Conservation (phyloP, 2,797 vertebrate species). For the Darevskia mixta region DNA sequence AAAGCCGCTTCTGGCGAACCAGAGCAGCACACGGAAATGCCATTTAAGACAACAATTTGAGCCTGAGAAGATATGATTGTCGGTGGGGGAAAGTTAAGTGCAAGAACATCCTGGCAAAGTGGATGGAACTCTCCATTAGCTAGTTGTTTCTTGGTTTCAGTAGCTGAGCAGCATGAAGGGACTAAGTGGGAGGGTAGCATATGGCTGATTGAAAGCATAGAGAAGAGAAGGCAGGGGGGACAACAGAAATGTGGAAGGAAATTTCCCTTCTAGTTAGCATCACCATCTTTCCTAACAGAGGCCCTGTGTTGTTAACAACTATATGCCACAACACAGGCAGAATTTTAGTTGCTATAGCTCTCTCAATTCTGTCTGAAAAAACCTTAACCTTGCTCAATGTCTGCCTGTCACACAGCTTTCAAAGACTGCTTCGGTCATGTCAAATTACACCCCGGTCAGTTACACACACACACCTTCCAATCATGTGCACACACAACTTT, state of each 20-base stretch:
- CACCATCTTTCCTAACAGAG: background rate
- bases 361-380: background rate
- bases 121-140: background rate
- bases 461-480: background rate
- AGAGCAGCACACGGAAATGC: no score
- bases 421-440: background rate
- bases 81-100: background rate
- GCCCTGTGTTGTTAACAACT: background rate
- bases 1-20: no score
- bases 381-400: background rate
- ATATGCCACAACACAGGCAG: background rate
- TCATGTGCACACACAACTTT: background rate
- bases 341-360: background rate
- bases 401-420: background rate
- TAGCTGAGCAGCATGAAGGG: background rate
- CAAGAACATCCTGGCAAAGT: background rate
- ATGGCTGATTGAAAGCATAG: background rate
- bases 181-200: no score
- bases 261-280: background rate
- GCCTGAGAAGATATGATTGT: no score
- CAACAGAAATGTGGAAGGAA: background rate
- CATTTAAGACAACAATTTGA: no score
- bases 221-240: background rate
- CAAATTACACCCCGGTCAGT: background rate
- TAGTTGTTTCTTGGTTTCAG: background rate